phyloP scores from a whole-genome alignment of 1,140 invertebrate species.

The Tetramorium alpestre region DNA sequence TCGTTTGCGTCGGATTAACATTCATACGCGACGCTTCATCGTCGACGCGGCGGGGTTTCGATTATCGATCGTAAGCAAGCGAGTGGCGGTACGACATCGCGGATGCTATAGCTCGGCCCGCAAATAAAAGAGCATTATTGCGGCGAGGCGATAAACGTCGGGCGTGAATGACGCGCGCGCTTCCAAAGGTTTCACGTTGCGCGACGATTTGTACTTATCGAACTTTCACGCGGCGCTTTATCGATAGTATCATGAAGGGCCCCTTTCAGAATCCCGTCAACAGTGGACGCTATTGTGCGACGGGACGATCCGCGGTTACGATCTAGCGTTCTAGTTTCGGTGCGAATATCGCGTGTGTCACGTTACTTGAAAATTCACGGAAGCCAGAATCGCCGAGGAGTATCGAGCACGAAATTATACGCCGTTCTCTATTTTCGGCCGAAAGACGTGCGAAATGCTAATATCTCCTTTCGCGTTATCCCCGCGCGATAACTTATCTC shows the following conservation, averaged over 20 bases:
- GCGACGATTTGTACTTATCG: constrained; percentile 49
- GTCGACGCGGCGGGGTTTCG: not conserved
- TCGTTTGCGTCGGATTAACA: constrained; percentile 38
- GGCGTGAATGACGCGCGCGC: constrained; percentile 6
- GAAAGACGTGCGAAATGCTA: constrained; percentile 32
- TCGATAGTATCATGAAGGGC: constrained; percentile 46
- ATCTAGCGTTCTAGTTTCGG: constrained; percentile 39
- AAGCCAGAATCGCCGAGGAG: not conserved
- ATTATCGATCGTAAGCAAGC: constrained; percentile 17
- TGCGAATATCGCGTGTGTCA: constrained; percentile 7
- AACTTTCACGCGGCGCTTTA: constrained; percentile 42
- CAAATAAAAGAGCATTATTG: constrained; percentile 50
- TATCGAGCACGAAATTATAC: constrained; percentile 11
- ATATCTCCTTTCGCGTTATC: constrained; percentile 27
- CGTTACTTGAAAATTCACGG: constrained; percentile 8
- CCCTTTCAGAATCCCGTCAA: constrained; percentile 29
- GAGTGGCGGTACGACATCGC: not conserved
- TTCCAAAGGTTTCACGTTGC: constrained; percentile 26
- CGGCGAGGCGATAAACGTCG: constrained; percentile 27
- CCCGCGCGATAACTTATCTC: constrained; percentile 39
- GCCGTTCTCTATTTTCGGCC: not conserved
- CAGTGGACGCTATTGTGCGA: constrained; percentile 48
- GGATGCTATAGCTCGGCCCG: not conserved
- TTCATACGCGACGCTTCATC: constrained; percentile 40
- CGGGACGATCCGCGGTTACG: not conserved